phyloP scores from a whole-genome alignment of 1,140 invertebrate species.

The Neodiprion virginianus region DNA sequence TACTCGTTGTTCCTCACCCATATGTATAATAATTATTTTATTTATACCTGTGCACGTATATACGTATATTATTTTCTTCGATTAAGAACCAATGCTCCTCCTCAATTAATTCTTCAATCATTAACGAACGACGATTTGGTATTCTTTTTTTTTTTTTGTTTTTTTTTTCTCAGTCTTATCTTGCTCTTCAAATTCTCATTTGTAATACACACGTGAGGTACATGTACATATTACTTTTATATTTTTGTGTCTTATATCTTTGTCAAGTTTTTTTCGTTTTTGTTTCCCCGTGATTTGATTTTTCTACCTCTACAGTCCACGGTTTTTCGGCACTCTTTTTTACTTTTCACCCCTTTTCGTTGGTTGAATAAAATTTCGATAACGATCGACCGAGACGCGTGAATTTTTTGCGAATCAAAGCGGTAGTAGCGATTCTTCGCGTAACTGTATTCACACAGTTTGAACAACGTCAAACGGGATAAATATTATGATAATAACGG shows the following conservation, averaged over 20 bases:
- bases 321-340: too few relatives aligned
- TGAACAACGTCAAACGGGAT: background rate
- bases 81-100: background rate
- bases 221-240: background rate
- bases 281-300: background rate
- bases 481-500: background rate
- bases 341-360: too few relatives aligned
- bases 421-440: too few relatives aligned
- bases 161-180: constrained; percentile 26
- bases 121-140: constrained; percentile 40
- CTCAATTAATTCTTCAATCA: constrained; percentile 36
- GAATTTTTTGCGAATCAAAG: too few relatives aligned
- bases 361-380: too few relatives aligned
- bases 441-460: too few relatives aligned
- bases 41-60: constrained; percentile 5
- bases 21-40: background rate
- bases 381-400: too few relatives aligned
- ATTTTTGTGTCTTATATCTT: background rate
- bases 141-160: constrained; percentile 31
- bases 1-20: constrained; percentile 32
- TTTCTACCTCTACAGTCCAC: background rate
- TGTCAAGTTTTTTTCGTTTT: background rate
- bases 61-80: background rate
- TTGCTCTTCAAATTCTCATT: constrained; percentile 24
- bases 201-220: constrained; percentile 21